Base-by-base conservation (phyloP, 2,797 vertebrate species). In the Argyrosomus regius region DNA sequence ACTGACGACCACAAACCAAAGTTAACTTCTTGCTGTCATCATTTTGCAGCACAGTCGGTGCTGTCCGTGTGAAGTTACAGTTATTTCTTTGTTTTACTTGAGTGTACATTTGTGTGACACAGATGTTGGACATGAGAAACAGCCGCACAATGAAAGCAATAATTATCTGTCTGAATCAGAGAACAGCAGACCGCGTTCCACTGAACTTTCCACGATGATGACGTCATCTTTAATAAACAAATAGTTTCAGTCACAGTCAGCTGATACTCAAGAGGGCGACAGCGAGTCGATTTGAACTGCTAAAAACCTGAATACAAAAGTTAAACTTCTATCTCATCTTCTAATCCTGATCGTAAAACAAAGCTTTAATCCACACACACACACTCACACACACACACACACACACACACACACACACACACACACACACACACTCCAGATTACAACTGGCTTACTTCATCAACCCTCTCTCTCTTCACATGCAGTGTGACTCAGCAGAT, bases 401-500 rank as follows among this genome's bases (percentile, higher is more conserved):
- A 10, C 3, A 18, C 72, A 28, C 5, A 13, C 31, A 18, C 3
- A 2, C n/a, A 53, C 53, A 22, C 43, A 18, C 10, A 10, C 3
- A 18, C 72, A 28, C 5, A 13, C 31, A 14, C 1, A 2, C 26
- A 18, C 3, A 2, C 14, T 9, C 35, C 8, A 39, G 35, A 39
- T 39, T 39, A 39, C 35, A 39, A 9, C 35, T 9, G 8, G 35
- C 8, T 70, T 60, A 26, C 46, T 20, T 39, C 45, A 13, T 46
- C 39, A 4, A 2, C 28, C 7, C 18, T n/a, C 31, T 26, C 13
- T 16, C 43, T 52, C 22, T 3, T 28, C 8, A 8, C 2, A 1
- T 18, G 13, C 43, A 4, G 35, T 2, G 8, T 82, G 79, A 84
- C 41, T 82, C 76, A 60, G 69, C 59, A 49, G 13, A 6, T 70